A percentile compares a stretch with the other conserved stretches of the same genome.
Evolutionary conservation across 2,888 invertebrate genomes (phyloP).

Genomic region (Amphipoea lucens): DNA sequence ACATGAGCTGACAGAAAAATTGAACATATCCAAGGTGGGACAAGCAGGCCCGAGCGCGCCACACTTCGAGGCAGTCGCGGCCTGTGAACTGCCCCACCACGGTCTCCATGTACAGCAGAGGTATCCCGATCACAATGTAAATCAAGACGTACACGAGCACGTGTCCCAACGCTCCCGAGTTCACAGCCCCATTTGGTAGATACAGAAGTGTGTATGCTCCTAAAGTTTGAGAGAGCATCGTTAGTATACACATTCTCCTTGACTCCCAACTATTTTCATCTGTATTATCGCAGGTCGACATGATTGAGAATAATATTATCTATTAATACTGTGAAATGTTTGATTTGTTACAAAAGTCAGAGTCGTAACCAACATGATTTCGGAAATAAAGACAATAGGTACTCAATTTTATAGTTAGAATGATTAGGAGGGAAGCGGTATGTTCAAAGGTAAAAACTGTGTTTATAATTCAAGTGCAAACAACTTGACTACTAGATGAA

Average conservation of each 20-base stretch:
- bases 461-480: neutral
- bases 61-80: conserved; percentile 81
- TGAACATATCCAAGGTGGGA: conserved; percentile 81
- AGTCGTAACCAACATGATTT: conserved; percentile 41
- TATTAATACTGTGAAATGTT: neutral
- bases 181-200: conserved; percentile 72
- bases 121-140: conserved; percentile 79
- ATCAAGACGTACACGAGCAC: conserved; percentile 67
- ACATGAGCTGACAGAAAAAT: conserved; percentile 76
- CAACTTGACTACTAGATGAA: neutral
- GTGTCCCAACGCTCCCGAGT: conserved; percentile 75
- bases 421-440: neutral
- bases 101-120: conserved; percentile 84
- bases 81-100: conserved; percentile 83
- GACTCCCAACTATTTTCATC: conserved; percentile 63
- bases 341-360: conserved; percentile 13
- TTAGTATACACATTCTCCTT: conserved; percentile 69
- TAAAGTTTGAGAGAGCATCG: conserved; percentile 75
- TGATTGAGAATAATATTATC: conserved; percentile 4
- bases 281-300: conserved; percentile 38
- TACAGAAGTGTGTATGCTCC: conserved; percentile 71
- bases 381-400: neutral
- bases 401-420: neutral
- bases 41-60: conserved; percentile 79
- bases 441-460: neutral